phyloP scores from a whole-genome alignment of 2,888 invertebrate species.

The Conus canariensis region DNA sequence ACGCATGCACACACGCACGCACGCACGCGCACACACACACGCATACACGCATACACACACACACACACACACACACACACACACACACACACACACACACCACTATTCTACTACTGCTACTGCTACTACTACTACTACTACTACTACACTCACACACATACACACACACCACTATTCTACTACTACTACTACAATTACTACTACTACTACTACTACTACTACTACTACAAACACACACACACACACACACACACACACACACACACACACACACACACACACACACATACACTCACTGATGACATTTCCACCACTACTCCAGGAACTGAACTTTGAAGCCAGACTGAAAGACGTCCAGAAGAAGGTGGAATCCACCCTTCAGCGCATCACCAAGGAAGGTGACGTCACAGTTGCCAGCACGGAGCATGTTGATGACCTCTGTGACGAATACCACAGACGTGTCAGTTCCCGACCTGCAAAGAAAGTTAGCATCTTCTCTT shows the following conservation, averaged over 20 bases:
- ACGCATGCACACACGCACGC: not conserved
- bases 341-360: not conserved
- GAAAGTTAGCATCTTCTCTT: not conserved
- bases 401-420: not conserved
- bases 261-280: no score
- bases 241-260: not conserved
- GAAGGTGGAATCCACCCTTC: not conserved
- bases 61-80: not conserved
- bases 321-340: slow-evolving; percentile 5
- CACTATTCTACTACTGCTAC: no score
- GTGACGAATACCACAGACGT: not conserved
- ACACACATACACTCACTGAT: no score
- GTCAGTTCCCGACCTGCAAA: not conserved
- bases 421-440: not conserved
- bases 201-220: no score
- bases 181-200: no score
- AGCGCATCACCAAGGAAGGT: not conserved
- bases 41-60: not conserved
- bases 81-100: not conserved
- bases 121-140: no score
- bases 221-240: not conserved
- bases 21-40: not conserved
- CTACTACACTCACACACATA: no score
- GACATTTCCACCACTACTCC: not conserved
- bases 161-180: no score